These are phyloP conservation scores for Pseudolaguvia tuberculata DNA, from an alignment of 2,113 vertebrate species.

Conservation along the genomic window DNA sequence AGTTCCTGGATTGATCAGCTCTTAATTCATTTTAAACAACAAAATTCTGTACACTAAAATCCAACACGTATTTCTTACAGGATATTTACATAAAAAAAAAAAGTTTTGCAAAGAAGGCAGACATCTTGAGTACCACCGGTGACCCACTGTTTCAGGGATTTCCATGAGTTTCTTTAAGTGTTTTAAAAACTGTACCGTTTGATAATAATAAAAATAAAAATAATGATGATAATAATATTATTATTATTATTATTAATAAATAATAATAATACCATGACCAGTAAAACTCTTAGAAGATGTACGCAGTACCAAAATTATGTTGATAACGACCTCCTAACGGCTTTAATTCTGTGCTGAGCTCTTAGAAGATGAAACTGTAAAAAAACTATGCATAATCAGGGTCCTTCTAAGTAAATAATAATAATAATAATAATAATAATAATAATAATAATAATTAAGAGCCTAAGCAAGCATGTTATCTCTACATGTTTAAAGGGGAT, in stretches of 20 bases:
- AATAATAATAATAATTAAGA: slow-evolving; percentile 18
- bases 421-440: background rate
- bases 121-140: background rate
- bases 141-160: slow-evolving; percentile 1
- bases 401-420: slow-evolving; percentile 49
- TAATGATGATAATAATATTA: no score
- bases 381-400: slow-evolving; percentile 44
- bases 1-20: slow-evolving; percentile 25
- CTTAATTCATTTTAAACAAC: slow-evolving; percentile 35
- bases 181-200: background rate
- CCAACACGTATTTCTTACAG: slow-evolving; percentile 44
- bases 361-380: slow-evolving; percentile 51
- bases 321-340: slow-evolving; percentile 36
- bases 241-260: no score
- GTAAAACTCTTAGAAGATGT: background rate
- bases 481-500: slow-evolving; percentile 46
- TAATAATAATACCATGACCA: background rate
- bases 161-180: background rate
- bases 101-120: slow-evolving; percentile 7
- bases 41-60: slow-evolving; percentile 49
- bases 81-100: slow-evolving; percentile 38
- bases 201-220: background rate
- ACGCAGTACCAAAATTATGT: slow-evolving; percentile 36
- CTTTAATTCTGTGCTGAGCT: slow-evolving; percentile 41
- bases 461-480: slow-evolving; percentile 37